Percentiles rank a stretch among this genome's conserved stretches.
Conservation (phyloP, 1,140 invertebrate genomes). For the Matsumurasca onukii region DNA sequence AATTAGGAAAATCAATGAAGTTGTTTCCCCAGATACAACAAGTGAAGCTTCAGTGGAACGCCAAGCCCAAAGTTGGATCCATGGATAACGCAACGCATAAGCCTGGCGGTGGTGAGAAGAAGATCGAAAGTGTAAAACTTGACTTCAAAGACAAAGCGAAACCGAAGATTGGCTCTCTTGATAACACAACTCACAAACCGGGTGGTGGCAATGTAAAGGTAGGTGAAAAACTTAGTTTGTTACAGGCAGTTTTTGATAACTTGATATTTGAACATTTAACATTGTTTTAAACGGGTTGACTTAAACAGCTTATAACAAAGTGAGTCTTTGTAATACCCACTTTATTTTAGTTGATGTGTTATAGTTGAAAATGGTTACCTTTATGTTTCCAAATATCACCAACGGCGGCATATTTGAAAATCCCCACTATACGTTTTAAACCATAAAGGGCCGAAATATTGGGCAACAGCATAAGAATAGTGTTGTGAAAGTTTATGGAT, state of each 20-base stretch:
- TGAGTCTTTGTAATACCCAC: neutral
- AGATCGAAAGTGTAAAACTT: conserved; percentile 85
- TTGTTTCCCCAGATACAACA: conserved; percentile 66
- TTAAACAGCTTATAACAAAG: neutral
- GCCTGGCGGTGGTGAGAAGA: conserved; percentile 90
- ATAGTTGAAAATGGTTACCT: no score
- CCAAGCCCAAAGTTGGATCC: conserved; percentile 90
- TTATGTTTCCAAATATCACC: no score
- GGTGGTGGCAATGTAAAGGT: conserved; percentile 92
- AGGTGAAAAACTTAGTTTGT: conserved; percentile 43
- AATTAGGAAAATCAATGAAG: no score
- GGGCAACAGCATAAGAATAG: no score
- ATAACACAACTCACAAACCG: conserved; percentile 84
- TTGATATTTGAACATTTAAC: neutral
- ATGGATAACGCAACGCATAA: conserved; percentile 91
- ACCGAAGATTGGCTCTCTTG: conserved; percentile 89
- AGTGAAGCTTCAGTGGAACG: conserved; percentile 89
- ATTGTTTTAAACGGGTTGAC: neutral
- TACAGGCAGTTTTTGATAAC: no score
- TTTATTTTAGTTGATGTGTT: no score
- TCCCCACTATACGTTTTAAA: no score
- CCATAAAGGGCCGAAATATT: no score
- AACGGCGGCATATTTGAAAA: no score
- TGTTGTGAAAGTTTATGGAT: no score
- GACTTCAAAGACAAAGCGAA: conserved; percentile 91